A percentile compares a stretch with the other conserved stretches of the same genome.
Evolutionary conservation across 2,113 vertebrate genomes (phyloP).

Genomic region (Thinocorus orbignyianus): DNA sequence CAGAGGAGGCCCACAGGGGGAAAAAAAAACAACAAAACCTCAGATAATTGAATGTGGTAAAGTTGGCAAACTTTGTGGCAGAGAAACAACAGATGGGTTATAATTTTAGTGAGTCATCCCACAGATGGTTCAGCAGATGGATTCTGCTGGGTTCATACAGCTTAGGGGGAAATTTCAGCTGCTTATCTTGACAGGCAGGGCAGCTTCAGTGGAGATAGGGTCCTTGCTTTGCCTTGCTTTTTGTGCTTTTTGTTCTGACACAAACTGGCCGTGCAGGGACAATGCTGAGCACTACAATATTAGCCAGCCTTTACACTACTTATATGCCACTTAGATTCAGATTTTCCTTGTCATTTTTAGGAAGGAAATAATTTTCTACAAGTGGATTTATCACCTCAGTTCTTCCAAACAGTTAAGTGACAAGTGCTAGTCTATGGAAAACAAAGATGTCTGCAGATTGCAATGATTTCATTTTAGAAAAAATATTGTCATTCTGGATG

Average conservation of each 20-base stretch:
- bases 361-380: not conserved
- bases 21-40: slow-evolving; percentile 56
- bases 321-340: not conserved
- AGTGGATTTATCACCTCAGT: not conserved
- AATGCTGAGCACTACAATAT: not conserved
- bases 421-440: not conserved
- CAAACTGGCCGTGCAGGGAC: not conserved
- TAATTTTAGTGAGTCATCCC: slow-evolving; percentile 61
- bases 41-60: slow-evolving; percentile 52
- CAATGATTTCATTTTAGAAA: not conserved
- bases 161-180: slow-evolving; percentile 68
- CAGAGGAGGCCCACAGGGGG: slow-evolving; percentile 21
- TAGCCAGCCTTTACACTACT: not conserved
- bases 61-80: slow-evolving; percentile 59
- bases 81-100: slow-evolving; percentile 70
- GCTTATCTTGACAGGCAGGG: slow-evolving; percentile 58
- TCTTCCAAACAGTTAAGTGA: not conserved
- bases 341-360: not conserved
- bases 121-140: slow-evolving; percentile 79
- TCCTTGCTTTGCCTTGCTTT: slow-evolving; percentile 47
- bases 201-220: slow-evolving; percentile 13
- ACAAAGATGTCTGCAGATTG: not conserved
- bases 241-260: not conserved
- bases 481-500: not conserved
- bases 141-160: slow-evolving; percentile 68